Base-by-base conservation (phyloP, 2,888 invertebrate genomes). In the Heteromurus nitidus region DNA sequence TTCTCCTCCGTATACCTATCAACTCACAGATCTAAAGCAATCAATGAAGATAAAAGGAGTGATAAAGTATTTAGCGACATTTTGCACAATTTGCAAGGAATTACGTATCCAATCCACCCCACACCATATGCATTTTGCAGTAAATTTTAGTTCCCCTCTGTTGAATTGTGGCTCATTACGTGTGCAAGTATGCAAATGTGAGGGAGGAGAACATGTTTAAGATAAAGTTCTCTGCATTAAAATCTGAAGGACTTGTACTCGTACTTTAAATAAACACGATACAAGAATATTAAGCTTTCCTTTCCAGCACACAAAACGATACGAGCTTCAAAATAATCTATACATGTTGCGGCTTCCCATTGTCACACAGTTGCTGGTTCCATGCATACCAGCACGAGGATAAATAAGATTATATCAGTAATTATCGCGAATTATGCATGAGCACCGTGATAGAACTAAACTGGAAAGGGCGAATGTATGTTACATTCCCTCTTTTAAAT, bases 371-470 rank as follows among this genome's bases (percentile, higher is more conserved):
- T 36, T 9, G 36, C 36, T 36, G 9, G 36, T 36, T 36, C 9
- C 36, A 9, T 7, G 36, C 36, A 36, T 36, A 36, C 7, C 7
- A 36, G 55, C 24, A 24, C 3, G 3, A 22, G 24, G 31, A 31
- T 62, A 7, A 30, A 55, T 11, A n/a, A 62, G 30, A 62, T 30
- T 62, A 30, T n/a, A 31, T 31, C 16, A 20, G 31, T 30, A 30
- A 30, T 62, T 62, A 62, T 3, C 31, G 31, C 31, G 62, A 62
- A 62, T 62, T 18, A 62, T 31, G 31, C 62, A 62, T 30, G 31
- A 55, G 36, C 13, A 36, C 36, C n/a, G n/a, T n/a, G n/a, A n/a
- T n/a, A n/a, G n/a, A n/a, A n/a, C n/a, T n/a, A n/a, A n/a, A n/a
- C n/a, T n/a, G n/a, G n/a, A n/a, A n/a, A n/a, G 47, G n/a, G n/a